Evolutionary conservation across 2,113 vertebrate genomes (phyloP), one percentile per base, ranked within the genome.

Genomic region (Menura novaehollandiae): DNA sequence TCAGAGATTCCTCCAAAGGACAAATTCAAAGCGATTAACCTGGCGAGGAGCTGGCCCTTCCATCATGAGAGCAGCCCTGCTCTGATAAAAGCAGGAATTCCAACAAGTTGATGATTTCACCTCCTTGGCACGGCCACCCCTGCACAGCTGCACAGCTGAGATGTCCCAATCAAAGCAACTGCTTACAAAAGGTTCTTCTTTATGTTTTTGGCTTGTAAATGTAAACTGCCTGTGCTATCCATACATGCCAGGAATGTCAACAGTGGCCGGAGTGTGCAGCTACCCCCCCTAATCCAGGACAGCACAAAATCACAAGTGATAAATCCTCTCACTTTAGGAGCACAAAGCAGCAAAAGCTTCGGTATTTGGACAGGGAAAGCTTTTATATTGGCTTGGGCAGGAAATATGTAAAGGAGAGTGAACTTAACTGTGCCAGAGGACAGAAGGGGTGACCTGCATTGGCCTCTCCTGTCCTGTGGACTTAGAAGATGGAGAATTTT

Each of bases 81-180:
- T 22, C 46, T 41, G 91, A 92, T 67, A 63, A 84, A 87, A 79
- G 84, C 84, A 91, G 73, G 77, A 95, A 95, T 95, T 92, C 91
- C 32, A 82, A 44, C 66, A 19, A 82, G 56, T 10, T 51, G 69
- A 88, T 81, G 80, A 75, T 87, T 91, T 74, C 93, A 91, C 82
- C 82, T 94, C 74, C 95, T 82, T 82, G 91, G 93, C 93, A 89
- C 7, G 16, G 32, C 41, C 84, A 87, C n/a, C 13, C 39, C 68
- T 11, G 75, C 86, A 47, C 85, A 92, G 90, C 94, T 94, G 88
- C 91, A 53, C 69, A 46, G 84, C 85, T 83, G 88, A 85, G 83
- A 88, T 78, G 51, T 56, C 95, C 89, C 95, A 96, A 53, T 9
- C 69, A 84, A 66, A 85, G 67, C 72, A 59, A 73, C 55, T 20